A percentile compares a stretch with the other conserved stretches of the same genome.
Conservation (phyloP, 2,797 vertebrate species). For the Gadopsis marmoratus region DNA sequence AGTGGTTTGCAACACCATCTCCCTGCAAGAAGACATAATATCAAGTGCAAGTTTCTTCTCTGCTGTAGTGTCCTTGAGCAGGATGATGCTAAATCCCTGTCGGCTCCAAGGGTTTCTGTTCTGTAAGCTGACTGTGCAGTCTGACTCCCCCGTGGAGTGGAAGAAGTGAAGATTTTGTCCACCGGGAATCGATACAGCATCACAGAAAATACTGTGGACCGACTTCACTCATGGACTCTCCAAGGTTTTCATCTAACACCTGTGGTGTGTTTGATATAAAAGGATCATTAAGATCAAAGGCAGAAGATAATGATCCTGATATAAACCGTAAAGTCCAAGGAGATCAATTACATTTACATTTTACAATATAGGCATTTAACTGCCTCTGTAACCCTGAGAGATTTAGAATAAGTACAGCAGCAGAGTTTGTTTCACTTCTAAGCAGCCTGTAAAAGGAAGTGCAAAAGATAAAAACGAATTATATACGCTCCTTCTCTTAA, state of each 20-base stretch:
- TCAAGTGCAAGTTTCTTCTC: slow-evolving; percentile 26
- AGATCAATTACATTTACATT: slow-evolving; percentile 75
- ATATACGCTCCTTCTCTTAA: background rate
- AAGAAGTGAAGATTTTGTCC: slow-evolving; percentile 52
- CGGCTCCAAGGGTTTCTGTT: slow-evolving; percentile 48
- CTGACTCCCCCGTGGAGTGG: slow-evolving; percentile 34
- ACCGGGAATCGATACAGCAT: slow-evolving; percentile 54
- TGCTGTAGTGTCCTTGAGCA: slow-evolving; percentile 63
- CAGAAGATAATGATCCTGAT: slow-evolving; percentile 62
- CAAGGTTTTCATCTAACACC: slow-evolving; percentile 62
- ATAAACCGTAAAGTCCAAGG: slow-evolving; percentile 54
- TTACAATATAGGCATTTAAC: slow-evolving; percentile 70
- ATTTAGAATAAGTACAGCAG: slow-evolving; percentile 44
- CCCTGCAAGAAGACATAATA: background rate
- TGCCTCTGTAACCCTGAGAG: slow-evolving; percentile 38
- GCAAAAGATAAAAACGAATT: slow-evolving; percentile 29
- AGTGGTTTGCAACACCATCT: slow-evolving; percentile 22
- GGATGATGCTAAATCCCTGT: slow-evolving; percentile 52
- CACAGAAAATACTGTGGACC: slow-evolving; percentile 23
- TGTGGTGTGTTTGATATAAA: slow-evolving; percentile 67
- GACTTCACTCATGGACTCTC: slow-evolving; percentile 36
- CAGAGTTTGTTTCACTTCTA: slow-evolving; percentile 41
- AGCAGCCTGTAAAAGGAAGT: slow-evolving; percentile 24
- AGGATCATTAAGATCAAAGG: slow-evolving; percentile 65
- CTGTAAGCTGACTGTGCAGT: slow-evolving; percentile 56